Evolutionary conservation across 2,888 invertebrate species (phyloP).

Genomic region (Apamea crenata): DNA sequence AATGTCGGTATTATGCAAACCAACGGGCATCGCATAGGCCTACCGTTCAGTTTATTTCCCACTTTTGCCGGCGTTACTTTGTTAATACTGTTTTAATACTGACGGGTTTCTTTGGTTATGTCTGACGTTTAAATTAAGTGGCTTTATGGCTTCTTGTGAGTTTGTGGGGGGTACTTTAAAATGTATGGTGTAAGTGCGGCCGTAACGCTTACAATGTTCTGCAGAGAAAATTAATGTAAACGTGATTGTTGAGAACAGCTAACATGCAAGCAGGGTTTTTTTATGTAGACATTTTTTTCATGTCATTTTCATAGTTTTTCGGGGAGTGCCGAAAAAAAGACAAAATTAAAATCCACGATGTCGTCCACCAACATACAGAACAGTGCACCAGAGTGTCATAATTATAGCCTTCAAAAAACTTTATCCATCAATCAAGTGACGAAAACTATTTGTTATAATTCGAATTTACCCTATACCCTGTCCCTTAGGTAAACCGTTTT

Average conservation of each 20-base stretch:
- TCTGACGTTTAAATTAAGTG: constrained; percentile 43
- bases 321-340: too few species aligned
- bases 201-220: not conserved
- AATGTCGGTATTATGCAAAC: constrained; percentile 83
- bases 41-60: constrained; percentile 71
- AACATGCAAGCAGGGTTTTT: too few species aligned
- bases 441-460: too few species aligned
- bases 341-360: too few species aligned
- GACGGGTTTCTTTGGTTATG: constrained; percentile 41
- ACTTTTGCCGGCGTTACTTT: constrained; percentile 55
- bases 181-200: not conserved
- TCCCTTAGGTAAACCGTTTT: too few species aligned
- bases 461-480: too few species aligned
- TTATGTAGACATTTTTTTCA: too few species aligned
- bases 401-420: too few species aligned
- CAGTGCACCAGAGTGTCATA: too few species aligned
- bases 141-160: constrained; percentile 31
- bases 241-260: not conserved
- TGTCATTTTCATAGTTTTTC: too few species aligned
- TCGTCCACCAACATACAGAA: too few species aligned
- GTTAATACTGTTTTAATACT: constrained; percentile 66
- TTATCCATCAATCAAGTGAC: too few species aligned
- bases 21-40: constrained; percentile 67
- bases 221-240: not conserved
- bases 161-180: constrained; percentile 2